These are phyloP conservation scores for Pissodes strobi DNA, from an alignment of 1,140 invertebrate species.

Conservation along the genomic window DNA sequence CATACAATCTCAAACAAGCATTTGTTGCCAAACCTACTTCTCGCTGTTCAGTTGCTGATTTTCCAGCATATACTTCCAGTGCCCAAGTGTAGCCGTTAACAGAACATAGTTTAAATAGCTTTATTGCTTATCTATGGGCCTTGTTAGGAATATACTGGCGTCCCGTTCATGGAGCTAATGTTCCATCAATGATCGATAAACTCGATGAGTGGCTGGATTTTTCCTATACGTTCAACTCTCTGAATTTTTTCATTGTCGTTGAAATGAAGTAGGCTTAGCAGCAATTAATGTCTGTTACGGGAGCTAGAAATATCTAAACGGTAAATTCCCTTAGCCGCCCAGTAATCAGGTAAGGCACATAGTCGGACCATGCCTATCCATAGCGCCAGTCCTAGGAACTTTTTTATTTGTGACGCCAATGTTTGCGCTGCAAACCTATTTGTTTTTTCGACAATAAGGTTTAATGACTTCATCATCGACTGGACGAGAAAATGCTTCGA, in stretches of 20 bases:
- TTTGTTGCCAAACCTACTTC: conserved; percentile 27
- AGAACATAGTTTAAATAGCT: conserved; percentile 45
- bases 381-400: not conserved
- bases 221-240: no score
- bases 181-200: conserved; percentile 48
- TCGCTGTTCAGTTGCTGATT: not conserved
- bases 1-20: conserved; percentile 36
- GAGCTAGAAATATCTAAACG: no score
- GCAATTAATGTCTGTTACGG: no score
- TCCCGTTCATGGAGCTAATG: conserved; percentile 45
- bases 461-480: no score
- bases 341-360: not conserved
- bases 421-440: no score
- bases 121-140: conserved; percentile 46
- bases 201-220: no score
- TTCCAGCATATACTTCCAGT: conserved; percentile 38
- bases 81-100: conserved; percentile 33
- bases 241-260: not conserved
- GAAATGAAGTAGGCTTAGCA: not conserved
- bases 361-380: conserved; percentile 8
- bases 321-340: not conserved
- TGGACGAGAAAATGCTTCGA: no score
- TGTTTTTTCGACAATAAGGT: no score
- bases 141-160: conserved; percentile 49
- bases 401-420: conserved; percentile 1